Base-by-base conservation (phyloP, 2,113 vertebrate species). In the Pseudorhombus dupliciocellatus region DNA sequence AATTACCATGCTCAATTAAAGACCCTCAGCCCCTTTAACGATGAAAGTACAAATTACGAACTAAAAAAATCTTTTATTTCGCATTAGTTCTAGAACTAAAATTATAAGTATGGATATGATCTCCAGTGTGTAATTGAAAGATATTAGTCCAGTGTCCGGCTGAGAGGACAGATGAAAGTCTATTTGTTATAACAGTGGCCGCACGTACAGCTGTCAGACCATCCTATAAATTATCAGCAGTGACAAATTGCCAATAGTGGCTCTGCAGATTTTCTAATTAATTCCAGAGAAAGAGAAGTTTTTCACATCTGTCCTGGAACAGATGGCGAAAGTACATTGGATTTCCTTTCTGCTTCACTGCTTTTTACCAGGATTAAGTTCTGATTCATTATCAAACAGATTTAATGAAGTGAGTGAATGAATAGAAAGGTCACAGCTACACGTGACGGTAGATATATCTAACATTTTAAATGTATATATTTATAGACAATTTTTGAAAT, bases 71-170 rank as follows among this genome's bases (percentile, higher is more conserved):
- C 69, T 75, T 90, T 88, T 75, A 72, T 64, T 34, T 81, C 77
- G 84, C 28, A 90, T 74, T 68, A 88, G 75, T 77, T 89, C 24
- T 73, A 81, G 56, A 64, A 65, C 22, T 21, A 51, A 81, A 84
- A 88, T 86, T 81, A 88, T 86, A 87, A 82, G 75, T 55, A 50
- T 66, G 40, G 44, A 77, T 81, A 71, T 85, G 66, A 90, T 89
- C 56, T 81, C 80, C 81, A 63, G 71, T 58, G 44, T 86, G 86
- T 90, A 87, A 91, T 84, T 85, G 75, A 78, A 81, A 84, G 61
- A 73, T 55, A 85, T 84, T 86, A 79, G 55, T 84, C 54, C 51
- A 51, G 40, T 68, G 63, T 84, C 69, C 10, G 6, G 40, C 7
- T 56, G 18, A 34, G 18, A 75, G 24, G 72, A 61, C 24, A 78